A percentile compares a stretch with the other conserved stretches of the same genome.
Conservation (phyloP, 2,888 invertebrate species). For the Emmelina monodactyla region DNA sequence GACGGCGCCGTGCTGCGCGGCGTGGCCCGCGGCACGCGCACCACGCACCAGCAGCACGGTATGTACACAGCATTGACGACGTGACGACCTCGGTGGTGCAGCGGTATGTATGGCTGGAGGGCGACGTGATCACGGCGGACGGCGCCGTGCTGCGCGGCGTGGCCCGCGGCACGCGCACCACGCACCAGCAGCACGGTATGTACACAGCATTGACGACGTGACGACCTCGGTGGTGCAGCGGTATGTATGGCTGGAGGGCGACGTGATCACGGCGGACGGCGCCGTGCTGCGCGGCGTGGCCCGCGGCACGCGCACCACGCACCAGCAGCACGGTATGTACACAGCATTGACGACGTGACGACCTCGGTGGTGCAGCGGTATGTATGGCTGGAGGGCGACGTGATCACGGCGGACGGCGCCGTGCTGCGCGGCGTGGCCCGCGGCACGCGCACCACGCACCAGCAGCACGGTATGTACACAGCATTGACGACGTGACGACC, state of each 20-base stretch:
- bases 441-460: not conserved
- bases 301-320: not conserved
- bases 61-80: not conserved
- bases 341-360: not conserved
- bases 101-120: too few species aligned
- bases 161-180: not conserved
- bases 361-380: too few species aligned
- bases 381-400: too few species aligned
- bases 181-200: not conserved
- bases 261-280: conserved; percentile 13
- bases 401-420: conserved; percentile 11
- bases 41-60: not conserved
- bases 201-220: not conserved
- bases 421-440: not conserved
- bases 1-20: not conserved
- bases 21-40: not conserved
- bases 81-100: too few species aligned
- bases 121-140: conserved; percentile 15
- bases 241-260: too few species aligned
- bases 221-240: too few species aligned
- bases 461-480: not conserved
- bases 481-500: not conserved
- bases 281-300: not conserved
- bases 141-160: not conserved
- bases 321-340: not conserved